A percentile compares a stretch with the other conserved stretches of the same genome.
These are phyloP conservation scores for Umimayanthus kanabou DNA, from an alignment of 92 coral and sea anemone genomes.

Conservation along the genomic window DNA sequence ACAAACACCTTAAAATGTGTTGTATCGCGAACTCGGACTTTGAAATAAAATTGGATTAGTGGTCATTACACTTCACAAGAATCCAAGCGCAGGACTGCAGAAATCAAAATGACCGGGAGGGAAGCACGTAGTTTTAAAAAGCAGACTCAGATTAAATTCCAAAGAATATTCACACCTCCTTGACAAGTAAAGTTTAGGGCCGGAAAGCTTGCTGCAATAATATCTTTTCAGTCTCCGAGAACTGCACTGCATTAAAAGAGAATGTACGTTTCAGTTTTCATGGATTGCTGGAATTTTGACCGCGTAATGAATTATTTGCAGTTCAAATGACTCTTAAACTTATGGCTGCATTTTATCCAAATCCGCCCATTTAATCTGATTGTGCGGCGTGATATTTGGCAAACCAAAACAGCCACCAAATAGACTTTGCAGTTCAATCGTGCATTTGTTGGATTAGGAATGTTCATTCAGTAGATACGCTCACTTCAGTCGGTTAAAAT, in stretches of 20 bases:
- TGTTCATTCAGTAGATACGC: background rate
- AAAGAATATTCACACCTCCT: background rate
- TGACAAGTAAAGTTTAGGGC: background rate
- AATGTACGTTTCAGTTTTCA: too few species aligned
- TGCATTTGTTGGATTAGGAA: background rate
- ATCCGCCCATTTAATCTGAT: too few species aligned
- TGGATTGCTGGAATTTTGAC: too few species aligned
- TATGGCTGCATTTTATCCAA: too few species aligned
- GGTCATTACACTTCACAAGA: background rate
- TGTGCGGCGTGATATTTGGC: too few species aligned
- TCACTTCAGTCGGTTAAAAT: background rate
- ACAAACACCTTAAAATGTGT: background rate
- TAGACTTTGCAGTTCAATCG: background rate
- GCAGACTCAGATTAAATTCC: background rate
- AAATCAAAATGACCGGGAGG: too few species aligned
- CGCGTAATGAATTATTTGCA: too few species aligned
- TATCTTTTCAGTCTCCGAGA: background rate
- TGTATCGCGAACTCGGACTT: background rate
- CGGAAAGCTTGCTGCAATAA: background rate
- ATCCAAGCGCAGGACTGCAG: background rate
- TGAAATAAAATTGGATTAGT: background rate
- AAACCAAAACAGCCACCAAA: background rate
- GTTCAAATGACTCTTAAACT: too few species aligned
- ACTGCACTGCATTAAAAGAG: too few species aligned
- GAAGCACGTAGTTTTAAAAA: too few species aligned